Conservation (phyloP, 2,888 invertebrate genomes). For the Poecilus cupreus region DNA sequence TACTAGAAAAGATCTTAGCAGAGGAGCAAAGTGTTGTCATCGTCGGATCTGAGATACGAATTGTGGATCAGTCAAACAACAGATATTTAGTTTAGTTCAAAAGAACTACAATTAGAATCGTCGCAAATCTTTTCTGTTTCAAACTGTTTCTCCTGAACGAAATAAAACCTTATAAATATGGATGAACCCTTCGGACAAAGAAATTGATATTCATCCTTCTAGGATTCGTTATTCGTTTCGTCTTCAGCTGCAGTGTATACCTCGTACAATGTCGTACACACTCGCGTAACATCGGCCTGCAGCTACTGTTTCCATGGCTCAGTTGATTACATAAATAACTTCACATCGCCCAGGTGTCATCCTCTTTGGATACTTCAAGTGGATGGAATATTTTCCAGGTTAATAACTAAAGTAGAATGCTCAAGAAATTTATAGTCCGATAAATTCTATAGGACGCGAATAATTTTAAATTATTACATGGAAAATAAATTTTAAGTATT, state of each 20-base stretch:
- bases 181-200: no score
- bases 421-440: slow-evolving; percentile 43
- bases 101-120: no score
- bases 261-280: not conserved
- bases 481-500: slow-evolving; percentile 48
- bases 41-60: no score
- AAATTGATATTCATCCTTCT: no score
- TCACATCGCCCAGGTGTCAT: slow-evolving; percentile 20
- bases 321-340: slow-evolving; percentile 39
- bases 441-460: slow-evolving; percentile 48
- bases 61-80: no score
- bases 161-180: no score
- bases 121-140: no score
- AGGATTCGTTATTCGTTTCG: no score
- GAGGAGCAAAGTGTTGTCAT: no score
- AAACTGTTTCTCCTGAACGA: no score
- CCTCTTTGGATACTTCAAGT: slow-evolving; percentile 31
- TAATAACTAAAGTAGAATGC: slow-evolving; percentile 45
- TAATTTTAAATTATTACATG: slow-evolving; percentile 43
- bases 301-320: not conserved
- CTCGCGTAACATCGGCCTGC: not conserved
- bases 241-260: not conserved
- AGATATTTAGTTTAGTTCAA: no score
- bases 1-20: no score
- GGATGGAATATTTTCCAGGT: slow-evolving; percentile 50